Evolutionary conservation across 2,797 vertebrate genomes (phyloP), one percentile per base, ranked within the genome.

Genomic region (Oophaga sylvatica): DNA sequence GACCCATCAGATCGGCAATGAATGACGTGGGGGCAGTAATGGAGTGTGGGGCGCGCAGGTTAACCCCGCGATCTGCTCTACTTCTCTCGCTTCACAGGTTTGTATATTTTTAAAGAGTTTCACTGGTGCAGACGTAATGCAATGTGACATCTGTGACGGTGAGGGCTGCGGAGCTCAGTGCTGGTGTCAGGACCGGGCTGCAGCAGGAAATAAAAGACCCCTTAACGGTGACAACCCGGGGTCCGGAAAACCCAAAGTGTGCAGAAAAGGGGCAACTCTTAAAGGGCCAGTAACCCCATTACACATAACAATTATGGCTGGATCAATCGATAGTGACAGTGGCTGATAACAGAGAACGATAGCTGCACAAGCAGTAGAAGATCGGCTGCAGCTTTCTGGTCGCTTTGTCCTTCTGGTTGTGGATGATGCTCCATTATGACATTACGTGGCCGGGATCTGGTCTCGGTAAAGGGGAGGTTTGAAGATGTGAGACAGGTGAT

Each of bases 81-180:
- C 26, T 75, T 81, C 68, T 80, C 53, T 45, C 17, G 16, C 85
- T 29, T 48, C n/a, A 20, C 31, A 70, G 81, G 73, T 83, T 77
- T n/a, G 17, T 83, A 79, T 83, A 84, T 83, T 87, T 87, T 71
- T 83, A 87, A 56, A 77, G 48, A 22, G 48, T 60, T 77, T 79
- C 71, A 70, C 13, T 71, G 87, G 45, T 79, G 87, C 81, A 59
- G 81, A 83, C 70, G 26, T 83, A 87, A 87, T 70, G 19, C 19
- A 53, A 83, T 83, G 16, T 87, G 87, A 87, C 87, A 87, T 31
- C 22, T 6, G 70, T 35, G 86, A 57, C 45, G 45, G 48, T 5
- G n/a, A 29, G 59, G 5, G 2, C 26, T 5, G 80, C 81, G 5
- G 63, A 77, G 35, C 62, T 41, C 20, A 45, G 62, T 59, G 31